These are phyloP conservation scores for Oncopodura yosiiana DNA, from an alignment of 1,140 invertebrate species.

Conservation along the genomic window DNA sequence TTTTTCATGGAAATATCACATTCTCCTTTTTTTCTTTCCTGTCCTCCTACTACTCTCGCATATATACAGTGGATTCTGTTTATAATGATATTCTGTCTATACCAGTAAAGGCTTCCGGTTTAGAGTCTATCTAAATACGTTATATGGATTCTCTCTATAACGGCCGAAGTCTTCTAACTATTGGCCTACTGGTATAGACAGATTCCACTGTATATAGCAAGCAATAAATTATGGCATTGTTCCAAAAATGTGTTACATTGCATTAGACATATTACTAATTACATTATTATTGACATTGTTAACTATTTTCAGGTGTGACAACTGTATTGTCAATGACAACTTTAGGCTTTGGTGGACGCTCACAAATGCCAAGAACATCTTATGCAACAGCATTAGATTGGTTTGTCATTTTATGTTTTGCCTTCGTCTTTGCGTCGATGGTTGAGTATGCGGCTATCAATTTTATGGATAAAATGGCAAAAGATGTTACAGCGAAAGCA, in stretches of 20 bases:
- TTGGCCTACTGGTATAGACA: background rate
- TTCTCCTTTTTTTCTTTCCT: no score
- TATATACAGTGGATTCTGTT: no score
- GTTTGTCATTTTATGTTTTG: conserved; percentile 51
- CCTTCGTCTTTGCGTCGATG: conserved; percentile 51
- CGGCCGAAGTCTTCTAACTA: no score
- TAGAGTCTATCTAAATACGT: no score
- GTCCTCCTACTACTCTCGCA: no score
- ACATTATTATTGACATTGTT: conserved; percentile 2
- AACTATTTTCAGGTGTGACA: conserved; percentile 47
- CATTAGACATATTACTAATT: background rate
- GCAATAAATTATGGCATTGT: background rate
- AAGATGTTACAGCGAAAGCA: conserved; percentile 37
- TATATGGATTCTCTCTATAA: no score
- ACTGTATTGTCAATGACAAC: conserved; percentile 53
- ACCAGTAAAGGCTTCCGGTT: no score
- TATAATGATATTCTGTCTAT: no score
- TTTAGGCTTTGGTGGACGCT: conserved; percentile 49
- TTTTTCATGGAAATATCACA: no score
- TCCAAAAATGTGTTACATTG: background rate
- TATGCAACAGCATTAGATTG: conserved; percentile 53
- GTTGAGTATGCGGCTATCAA: conserved; percentile 53
- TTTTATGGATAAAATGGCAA: conserved; percentile 48
- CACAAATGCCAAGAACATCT: conserved; percentile 49
- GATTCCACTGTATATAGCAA: no score